Evolutionary conservation across 2,888 invertebrate genomes (phyloP).

Genomic region (Eurytoma adleriae): DNA sequence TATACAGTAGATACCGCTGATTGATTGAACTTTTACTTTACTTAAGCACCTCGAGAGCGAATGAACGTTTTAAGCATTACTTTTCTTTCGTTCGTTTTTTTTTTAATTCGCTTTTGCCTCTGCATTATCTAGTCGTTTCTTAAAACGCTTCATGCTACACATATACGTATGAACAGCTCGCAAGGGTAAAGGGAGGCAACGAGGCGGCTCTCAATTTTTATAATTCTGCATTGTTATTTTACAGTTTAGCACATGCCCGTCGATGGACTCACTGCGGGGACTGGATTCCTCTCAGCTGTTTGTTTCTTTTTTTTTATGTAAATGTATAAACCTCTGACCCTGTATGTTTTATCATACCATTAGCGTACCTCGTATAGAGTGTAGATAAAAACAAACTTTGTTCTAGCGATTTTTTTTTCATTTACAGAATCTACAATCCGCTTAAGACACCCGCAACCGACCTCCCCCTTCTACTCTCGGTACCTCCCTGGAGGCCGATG

Average conservation of each 20-base stretch:
- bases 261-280: background rate
- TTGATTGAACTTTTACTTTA: constrained; percentile 6
- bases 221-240: constrained; percentile 48
- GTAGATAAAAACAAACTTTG: constrained; percentile 21
- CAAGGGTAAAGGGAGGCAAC: background rate
- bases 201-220: background rate
- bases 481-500: too few relatives aligned
- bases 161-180: constrained; percentile 2
- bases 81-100: background rate
- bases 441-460: background rate
- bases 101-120: constrained; percentile 40
- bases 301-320: background rate
- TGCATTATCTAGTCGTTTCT: constrained; percentile 46
- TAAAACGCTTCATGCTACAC: constrained; percentile 39
- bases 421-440: constrained; percentile 33
- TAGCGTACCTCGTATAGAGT: constrained; percentile 22
- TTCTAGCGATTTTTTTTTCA: constrained; percentile 14
- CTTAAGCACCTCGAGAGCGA: constrained; percentile 36
- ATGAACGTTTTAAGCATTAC: constrained; percentile 31
- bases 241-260: constrained; percentile 22
- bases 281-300: constrained; percentile 15
- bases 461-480: too few relatives aligned
- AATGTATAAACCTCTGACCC: background rate
- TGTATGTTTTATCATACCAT: constrained; percentile 30
- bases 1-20: constrained; percentile 21